Evolutionary conservation across 2,888 invertebrate species (phyloP).

Genomic region (Meliscaeva auricollis): DNA sequence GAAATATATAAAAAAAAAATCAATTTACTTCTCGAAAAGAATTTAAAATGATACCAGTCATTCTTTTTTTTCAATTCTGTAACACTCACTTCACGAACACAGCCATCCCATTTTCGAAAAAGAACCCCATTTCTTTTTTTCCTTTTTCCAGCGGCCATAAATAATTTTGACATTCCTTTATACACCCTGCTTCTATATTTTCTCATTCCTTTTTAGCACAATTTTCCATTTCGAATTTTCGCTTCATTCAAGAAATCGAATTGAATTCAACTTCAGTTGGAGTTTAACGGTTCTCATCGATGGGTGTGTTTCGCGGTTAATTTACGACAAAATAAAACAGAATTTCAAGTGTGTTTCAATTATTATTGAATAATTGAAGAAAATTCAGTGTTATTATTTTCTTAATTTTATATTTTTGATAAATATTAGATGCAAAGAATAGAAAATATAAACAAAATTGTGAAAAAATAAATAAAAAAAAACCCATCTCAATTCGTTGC

Average conservation of each 20-base stretch:
- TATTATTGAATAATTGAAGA: neutral
- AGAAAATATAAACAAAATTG: slow-evolving; percentile 26
- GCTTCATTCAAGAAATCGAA: slow-evolving; percentile 56
- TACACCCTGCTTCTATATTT: slow-evolving; percentile 21
- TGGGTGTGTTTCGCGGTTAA: slow-evolving; percentile 39
- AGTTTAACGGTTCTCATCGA: slow-evolving; percentile 67
- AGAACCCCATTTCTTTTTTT: neutral
- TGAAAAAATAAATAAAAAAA: slow-evolving; percentile 33
- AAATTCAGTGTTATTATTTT: neutral
- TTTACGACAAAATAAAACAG: neutral
- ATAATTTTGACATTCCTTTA: slow-evolving; percentile 46
- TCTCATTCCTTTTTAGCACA: slow-evolving; percentile 12
- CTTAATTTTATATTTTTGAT: neutral
- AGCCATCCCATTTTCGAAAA: neutral
- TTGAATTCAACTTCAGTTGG: slow-evolving; percentile 63
- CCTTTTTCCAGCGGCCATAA: neutral
- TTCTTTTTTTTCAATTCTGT: too few species aligned
- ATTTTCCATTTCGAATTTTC: slow-evolving; percentile 41
- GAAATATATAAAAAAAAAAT: too few species aligned
- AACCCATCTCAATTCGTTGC: slow-evolving; percentile 43
- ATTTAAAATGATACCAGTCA: too few species aligned
- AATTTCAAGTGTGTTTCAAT: slow-evolving; percentile 4
- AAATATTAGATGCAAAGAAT: neutral
- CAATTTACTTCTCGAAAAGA: too few species aligned
- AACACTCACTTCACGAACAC: slow-evolving; percentile 23